Base-by-base conservation (phyloP, 2,113 vertebrate genomes). In the Hyla sarda region DNA sequence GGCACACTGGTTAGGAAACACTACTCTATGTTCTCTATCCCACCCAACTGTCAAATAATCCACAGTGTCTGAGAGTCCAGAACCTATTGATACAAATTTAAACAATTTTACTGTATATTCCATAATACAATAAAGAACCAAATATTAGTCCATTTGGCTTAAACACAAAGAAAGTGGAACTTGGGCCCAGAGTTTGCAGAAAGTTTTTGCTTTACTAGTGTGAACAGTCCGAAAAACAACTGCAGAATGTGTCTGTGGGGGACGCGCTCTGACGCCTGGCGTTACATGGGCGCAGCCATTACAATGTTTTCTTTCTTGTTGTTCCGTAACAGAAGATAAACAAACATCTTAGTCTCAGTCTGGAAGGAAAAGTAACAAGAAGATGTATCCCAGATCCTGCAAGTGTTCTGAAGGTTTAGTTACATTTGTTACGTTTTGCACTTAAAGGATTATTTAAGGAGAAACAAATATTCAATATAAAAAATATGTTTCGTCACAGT, bases 291-390 rank as follows among this genome's bases (percentile, higher is more conserved):
- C 9, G 72, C 30, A 28, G 12, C 23, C 23, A 25, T 74, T 48
- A 48, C 37, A 41, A 25, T 25, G 72, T 74, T 74, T 74, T 71
- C 67, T 41, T 25, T 74, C 37, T 74, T 74, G 72, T 74, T 74
- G 72, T 74, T 10, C 41, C 23, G 12, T 21, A 5, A 69, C 17
- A 17, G 34, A 23, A 41, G 67, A 71, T 21, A 34, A 69, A 34
- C 16, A 69, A 69, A 69, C 65, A 69, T 37, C 65, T 37, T 73
- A n/a, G 13, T 45, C 37, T 74, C 23, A 14, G n/a, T 48, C 41
- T n/a, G 41, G 37, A 47, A 47, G 41, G 37, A 73, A 45, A 73
- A 72, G 54, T 58, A 19, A 69, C 65, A 65, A 65, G 12, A 69
- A 69, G 65, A 69, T 1, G 4, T 2, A 32, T 19, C 65, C 0